These are phyloP conservation scores for Platalea minor DNA, from an alignment of 2,797 vertebrate genomes.

Conservation along the genomic window DNA sequence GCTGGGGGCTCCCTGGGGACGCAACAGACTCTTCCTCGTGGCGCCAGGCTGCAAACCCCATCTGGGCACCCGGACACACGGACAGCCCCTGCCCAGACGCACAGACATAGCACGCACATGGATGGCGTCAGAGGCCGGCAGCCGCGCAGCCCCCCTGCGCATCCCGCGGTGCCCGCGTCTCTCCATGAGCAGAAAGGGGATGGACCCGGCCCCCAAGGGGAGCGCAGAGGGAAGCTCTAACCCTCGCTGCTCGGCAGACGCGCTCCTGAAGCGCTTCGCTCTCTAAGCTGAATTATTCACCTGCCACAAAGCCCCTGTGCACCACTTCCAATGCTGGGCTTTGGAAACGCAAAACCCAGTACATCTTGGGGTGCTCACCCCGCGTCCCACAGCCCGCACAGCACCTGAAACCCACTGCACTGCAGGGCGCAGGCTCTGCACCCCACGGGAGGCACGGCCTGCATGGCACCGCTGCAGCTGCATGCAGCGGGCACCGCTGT, in stretches of 20 bases:
- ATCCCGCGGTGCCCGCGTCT: fast-evolving
- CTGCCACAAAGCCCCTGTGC: not conserved
- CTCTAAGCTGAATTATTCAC: not conserved
- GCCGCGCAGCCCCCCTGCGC: fast-evolving
- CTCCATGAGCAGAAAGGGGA: not conserved
- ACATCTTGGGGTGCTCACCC: fast-evolving
- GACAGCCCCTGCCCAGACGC: fast-evolving
- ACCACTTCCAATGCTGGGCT: not conserved
- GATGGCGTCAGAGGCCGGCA: fast-evolving
- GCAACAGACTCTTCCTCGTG: not conserved
- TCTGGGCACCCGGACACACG: fast-evolving
- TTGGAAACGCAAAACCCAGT: not conserved
- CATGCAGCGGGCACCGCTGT: not conserved
- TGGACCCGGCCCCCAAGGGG: not conserved
- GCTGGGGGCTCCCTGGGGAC: not conserved
- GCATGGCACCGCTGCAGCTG: not conserved
- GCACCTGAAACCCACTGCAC: not conserved
- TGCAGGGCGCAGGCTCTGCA: not conserved
- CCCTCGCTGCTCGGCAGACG: fast-evolving
- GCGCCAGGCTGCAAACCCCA: not conserved
- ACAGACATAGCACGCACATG: fast-evolving
- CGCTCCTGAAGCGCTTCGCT: fast-evolving
- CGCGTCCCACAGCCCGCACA: not conserved
- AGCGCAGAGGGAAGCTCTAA: not conserved
- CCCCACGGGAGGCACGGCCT: not conserved